Percentiles rank a stretch among this genome's conserved stretches.
phyloP scores from a whole-genome alignment of 2,797 vertebrate genomes.

The Falco concolor region DNA sequence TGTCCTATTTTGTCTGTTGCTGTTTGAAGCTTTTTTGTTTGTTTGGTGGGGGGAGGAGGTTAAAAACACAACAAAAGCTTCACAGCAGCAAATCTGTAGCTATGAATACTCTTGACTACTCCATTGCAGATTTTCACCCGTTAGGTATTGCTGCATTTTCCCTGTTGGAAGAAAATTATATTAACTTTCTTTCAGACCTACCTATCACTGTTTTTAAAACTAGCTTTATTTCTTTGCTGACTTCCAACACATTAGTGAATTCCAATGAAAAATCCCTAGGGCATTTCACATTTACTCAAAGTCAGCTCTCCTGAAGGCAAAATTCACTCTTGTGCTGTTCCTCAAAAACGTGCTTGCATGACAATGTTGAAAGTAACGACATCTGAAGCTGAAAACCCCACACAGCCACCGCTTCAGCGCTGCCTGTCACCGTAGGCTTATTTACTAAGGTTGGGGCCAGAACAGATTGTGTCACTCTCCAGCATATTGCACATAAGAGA shows the following conservation, averaged over 20 bases:
- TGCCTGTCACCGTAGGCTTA: not conserved
- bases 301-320: slow-evolving; percentile 5
- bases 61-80: not conserved
- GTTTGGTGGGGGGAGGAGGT: not conserved
- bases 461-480: not conserved
- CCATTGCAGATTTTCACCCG: not conserved
- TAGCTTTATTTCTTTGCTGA: not conserved
- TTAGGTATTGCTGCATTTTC: not conserved
- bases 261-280: not conserved
- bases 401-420: not conserved
- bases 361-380: not conserved
- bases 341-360: not conserved
- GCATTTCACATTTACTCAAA: slow-evolving; percentile 5
- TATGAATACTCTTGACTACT: not conserved
- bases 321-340: not conserved
- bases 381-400: slow-evolving; percentile 10
- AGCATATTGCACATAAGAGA: not conserved
- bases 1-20: not conserved
- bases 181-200: not conserved
- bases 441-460: not conserved
- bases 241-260: not conserved
- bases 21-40: not conserved
- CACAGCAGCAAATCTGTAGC: not conserved
- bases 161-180: not conserved
- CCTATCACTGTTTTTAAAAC: not conserved